Base-by-base conservation (phyloP, 2,113 vertebrate species). In the Phalacrocorax pelagicus region DNA sequence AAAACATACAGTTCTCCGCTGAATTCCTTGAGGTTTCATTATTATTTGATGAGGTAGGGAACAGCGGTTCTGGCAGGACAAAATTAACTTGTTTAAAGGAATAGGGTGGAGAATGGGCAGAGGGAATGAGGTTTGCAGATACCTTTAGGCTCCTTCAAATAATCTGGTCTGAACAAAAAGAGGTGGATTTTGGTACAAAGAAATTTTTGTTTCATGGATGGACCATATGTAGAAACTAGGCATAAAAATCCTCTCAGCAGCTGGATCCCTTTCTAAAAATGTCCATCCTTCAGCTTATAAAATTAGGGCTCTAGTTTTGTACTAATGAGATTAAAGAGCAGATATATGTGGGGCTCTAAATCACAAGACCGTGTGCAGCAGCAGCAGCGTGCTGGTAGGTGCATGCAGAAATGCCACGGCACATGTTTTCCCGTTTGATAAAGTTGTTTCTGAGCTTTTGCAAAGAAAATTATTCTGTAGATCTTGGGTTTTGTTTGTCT, bases 11-110 rank as follows among this genome's bases (percentile, higher is more conserved):
- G 67, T n/a, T 74, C 77, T 65, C 66, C 4, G 2, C 63, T 77
- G 75, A 85, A 81, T 91, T 96, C 88, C 85, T 84, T 75, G 51
- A 92, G 89, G 46, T 95, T 94, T 88, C 4, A 7, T 84, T 84
- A 49, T 75, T 61, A 70, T 88, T 86, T 84, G 74, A 91, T 58
- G 29, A 80, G 16, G 24, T 70, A 86, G 93, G 54, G 74, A 94
- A 63, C 66, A 66, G 58, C 2, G 7, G 52, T 62, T 59, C 63
- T 42, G 81, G 90, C 62, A 91, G 81, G 81, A 85, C 81, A 80
- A 70, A 79, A 74, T 23, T 5, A 34, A 59, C 62, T 67, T 58
- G 40, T 57, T 84, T 78, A 65, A 75, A 78, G 79, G 55, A 88
- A 47, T 32, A 81, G 18, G 15, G 34, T 30, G 27, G 42, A 46